Percentiles rank a stretch among this genome's conserved stretches.
These are phyloP conservation scores for Simalia tracyae DNA, from an alignment of 2,797 vertebrate species.

Conservation along the genomic window DNA sequence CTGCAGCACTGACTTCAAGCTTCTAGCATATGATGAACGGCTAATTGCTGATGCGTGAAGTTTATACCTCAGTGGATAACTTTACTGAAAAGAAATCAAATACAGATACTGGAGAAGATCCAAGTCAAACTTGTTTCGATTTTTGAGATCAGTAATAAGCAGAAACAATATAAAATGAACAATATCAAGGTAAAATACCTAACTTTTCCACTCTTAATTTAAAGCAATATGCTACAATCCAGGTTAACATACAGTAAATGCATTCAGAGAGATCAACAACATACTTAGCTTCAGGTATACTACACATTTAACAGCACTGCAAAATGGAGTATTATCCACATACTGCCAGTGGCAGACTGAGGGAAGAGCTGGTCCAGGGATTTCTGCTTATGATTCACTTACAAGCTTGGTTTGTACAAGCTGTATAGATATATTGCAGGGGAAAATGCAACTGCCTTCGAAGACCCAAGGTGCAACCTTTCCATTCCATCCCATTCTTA, in stretches of 20 bases:
- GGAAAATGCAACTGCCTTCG: not conserved
- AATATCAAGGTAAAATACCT: not conserved
- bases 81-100: not conserved
- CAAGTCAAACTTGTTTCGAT: not conserved
- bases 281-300: not conserved
- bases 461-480: not conserved
- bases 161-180: not conserved
- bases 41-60: not conserved
- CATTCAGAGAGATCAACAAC: not conserved
- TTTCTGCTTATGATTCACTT: not conserved
- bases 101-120: not conserved
- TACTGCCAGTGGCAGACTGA: not conserved
- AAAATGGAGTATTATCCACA: not conserved
- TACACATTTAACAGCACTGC: not conserved
- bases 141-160: not conserved
- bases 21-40: not conserved
- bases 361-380: not conserved
- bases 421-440: not conserved
- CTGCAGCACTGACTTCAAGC: not conserved
- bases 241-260: not conserved
- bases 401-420: not conserved
- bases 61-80: not conserved
- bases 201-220: not conserved
- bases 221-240: not conserved
- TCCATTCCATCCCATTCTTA: not conserved